These are phyloP conservation scores for Burhinus bistriatus DNA, from an alignment of 2,113 vertebrate species.

Conservation along the genomic window DNA sequence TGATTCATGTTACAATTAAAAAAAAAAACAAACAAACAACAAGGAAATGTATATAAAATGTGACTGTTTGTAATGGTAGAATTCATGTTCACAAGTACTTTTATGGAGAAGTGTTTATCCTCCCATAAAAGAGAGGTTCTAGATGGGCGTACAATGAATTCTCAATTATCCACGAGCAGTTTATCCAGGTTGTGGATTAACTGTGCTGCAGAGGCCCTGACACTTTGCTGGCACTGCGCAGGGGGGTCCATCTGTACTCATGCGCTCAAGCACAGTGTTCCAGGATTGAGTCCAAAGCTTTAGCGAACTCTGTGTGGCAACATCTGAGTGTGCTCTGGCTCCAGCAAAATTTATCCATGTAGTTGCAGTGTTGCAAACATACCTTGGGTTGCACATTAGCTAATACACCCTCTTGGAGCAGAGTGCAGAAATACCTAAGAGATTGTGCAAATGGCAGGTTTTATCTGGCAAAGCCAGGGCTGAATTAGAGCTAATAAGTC, in stretches of 20 bases:
- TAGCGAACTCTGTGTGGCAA: conserved; percentile 2
- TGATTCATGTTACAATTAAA: background rate
- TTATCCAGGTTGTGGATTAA: conserved; percentile 31
- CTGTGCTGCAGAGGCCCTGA: background rate
- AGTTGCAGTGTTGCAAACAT: conserved; percentile 29
- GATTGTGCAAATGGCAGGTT: conserved; percentile 28
- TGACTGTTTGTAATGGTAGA: background rate
- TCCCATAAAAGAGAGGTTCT: conserved; percentile 27
- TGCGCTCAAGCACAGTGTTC: background rate
- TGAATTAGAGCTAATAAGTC: background rate
- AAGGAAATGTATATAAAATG: conserved; percentile 8
- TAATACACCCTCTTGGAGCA: conserved; percentile 38
- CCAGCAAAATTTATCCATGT: conserved; percentile 5
- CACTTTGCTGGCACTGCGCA: conserved; percentile 13
- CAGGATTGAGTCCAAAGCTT: conserved; percentile 39
- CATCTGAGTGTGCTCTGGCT: background rate
- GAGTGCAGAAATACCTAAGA: conserved; percentile 49
- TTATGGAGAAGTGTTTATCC: background rate
- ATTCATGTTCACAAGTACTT: background rate
- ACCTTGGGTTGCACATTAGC: conserved; percentile 39
- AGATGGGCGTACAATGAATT: background rate
- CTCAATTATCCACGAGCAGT: background rate
- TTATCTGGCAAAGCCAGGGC: conserved; percentile 24
- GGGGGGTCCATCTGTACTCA: background rate
- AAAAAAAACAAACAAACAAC: background rate